phyloP scores from a whole-genome alignment of 2,113 vertebrate genomes.

The Proterorhinus semilunaris region DNA sequence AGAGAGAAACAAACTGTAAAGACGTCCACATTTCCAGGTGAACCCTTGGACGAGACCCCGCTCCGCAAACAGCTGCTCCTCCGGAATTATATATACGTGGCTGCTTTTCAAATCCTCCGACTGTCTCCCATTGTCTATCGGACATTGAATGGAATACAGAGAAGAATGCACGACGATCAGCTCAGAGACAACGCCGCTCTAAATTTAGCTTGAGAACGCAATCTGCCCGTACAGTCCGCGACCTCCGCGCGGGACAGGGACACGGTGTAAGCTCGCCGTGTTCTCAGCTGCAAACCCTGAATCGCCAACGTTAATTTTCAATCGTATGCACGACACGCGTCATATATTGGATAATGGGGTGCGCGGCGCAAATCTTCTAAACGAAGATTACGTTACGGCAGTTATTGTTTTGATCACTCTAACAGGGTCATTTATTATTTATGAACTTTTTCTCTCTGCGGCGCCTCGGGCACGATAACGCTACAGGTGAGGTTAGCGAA shows the following conservation, averaged over 20 bases:
- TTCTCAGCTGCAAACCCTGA: neutral
- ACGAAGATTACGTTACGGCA: slow-evolving; percentile 12
- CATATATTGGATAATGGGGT: slow-evolving; percentile 3
- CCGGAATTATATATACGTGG: neutral
- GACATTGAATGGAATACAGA: neutral
- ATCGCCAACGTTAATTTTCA: neutral
- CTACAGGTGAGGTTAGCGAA: slow-evolving; percentile 5
- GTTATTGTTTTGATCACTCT: slow-evolving; percentile 57
- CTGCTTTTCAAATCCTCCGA: neutral
- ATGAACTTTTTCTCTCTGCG: slow-evolving; percentile 23
- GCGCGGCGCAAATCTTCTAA: slow-evolving; percentile 1
- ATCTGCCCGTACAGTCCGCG: no score
- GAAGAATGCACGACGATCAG: neutral
- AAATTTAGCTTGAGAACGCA: neutral
- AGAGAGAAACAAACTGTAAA: slow-evolving; percentile 42
- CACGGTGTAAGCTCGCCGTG: no score
- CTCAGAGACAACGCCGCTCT: neutral
- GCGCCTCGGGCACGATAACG: slow-evolving; percentile 33
- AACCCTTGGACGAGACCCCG: slow-evolving; percentile 26
- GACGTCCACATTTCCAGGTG: slow-evolving; percentile 32
- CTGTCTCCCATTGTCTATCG: neutral
- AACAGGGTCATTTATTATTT: slow-evolving; percentile 60
- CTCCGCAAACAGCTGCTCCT: slow-evolving; percentile 31
- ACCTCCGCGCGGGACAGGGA: no score
- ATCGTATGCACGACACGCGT: slow-evolving; percentile 11